Conservation (phyloP, 2,113 vertebrate species). For the Tetrao urogallus region DNA sequence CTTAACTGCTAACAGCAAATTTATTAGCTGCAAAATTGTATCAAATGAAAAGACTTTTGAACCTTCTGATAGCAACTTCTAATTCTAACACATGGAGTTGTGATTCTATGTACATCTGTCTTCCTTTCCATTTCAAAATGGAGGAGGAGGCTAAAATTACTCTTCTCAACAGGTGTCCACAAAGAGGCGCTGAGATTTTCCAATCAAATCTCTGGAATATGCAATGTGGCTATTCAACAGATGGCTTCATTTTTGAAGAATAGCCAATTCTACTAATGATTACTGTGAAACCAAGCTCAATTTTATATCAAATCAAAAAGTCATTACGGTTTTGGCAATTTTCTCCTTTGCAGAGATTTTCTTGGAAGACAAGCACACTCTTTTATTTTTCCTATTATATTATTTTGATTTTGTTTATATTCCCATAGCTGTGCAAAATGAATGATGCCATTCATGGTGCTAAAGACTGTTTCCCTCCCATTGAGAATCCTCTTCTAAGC, state of each 20-base stretch:
- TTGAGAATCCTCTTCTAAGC: neutral
- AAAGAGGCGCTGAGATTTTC: conserved; percentile 59
- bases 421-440: neutral
- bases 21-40: neutral
- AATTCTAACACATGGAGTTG: neutral
- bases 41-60: neutral
- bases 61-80: neutral
- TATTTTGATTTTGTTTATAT: conserved; percentile 16
- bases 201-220: conserved; percentile 63
- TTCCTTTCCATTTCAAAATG: conserved; percentile 65
- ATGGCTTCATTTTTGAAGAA: conserved; percentile 53
- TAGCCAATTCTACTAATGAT: conserved; percentile 12
- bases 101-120: conserved; percentile 39
- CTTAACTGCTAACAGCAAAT: neutral
- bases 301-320: conserved; percentile 5
- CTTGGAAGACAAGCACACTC: neutral
- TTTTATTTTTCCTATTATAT: neutral
- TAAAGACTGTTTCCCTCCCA: neutral
- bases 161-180: conserved; percentile 64
- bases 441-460: neutral
- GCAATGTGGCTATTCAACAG: conserved; percentile 51
- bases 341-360: neutral
- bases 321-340: neutral
- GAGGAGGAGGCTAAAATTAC: conserved; percentile 60
- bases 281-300: conserved; percentile 39